A percentile compares a stretch with the other conserved stretches of the same genome.
Conservation (phyloP, 2,113 vertebrate species). For the Caloenas nicobarica region DNA sequence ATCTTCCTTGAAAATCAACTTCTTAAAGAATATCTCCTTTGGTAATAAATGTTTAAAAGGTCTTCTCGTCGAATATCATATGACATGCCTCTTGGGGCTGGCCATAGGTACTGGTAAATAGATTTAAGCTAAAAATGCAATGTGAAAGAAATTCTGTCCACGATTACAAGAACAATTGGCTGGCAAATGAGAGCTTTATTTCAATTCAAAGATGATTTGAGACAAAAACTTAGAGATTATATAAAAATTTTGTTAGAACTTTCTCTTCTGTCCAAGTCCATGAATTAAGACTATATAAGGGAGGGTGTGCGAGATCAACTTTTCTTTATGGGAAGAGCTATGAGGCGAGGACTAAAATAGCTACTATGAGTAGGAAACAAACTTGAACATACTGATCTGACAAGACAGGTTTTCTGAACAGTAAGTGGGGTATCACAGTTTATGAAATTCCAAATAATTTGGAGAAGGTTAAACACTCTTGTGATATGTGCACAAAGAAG, state of each 20-base stretch:
- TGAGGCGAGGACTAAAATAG: not conserved
- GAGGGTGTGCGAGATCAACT: fast-evolving
- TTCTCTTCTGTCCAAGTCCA: not conserved
- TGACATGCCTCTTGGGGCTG: not conserved
- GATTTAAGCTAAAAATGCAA: not conserved
- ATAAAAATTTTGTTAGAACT: not conserved
- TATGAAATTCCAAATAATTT: not conserved
- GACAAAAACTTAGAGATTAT: not conserved
- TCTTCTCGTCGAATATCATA: not conserved
- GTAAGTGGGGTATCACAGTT: not conserved
- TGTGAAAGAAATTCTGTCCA: not conserved
- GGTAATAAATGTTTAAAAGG: not conserved
- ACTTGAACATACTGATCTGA: not conserved
- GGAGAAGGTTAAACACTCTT: not conserved
- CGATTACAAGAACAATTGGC: not conserved
- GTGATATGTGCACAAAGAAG: not conserved
- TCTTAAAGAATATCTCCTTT: not conserved
- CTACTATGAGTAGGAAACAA: not conserved
- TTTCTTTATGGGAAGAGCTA: not conserved
- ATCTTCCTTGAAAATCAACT: not conserved
- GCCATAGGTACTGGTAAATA: not conserved
- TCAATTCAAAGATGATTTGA: not conserved
- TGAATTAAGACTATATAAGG: not conserved
- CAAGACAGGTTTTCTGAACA: not conserved
- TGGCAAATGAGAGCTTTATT: not conserved